Evolutionary conservation across 2,113 vertebrate genomes (phyloP), one percentile per base, ranked within the genome.

Genomic region (Lasiurus cinereus): DNA sequence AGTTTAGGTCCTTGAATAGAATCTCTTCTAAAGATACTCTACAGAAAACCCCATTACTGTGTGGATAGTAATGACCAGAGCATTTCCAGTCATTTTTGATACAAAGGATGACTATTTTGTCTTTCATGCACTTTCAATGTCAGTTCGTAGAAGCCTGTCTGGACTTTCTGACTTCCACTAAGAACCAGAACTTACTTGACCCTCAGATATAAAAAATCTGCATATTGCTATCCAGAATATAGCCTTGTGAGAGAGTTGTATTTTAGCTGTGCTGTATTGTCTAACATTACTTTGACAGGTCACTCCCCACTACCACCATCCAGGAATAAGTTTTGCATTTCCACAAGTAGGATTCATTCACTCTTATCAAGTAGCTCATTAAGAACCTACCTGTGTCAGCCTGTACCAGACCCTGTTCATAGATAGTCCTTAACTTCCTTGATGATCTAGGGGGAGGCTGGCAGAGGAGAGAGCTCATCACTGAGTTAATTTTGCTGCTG

Each of bases 351-450:
- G 12, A 74, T 70, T 72, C 39, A 19, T 21, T 94, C 2, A n/a
- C 64, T 73, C 33, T 76, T 90, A 83, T 70, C 22, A 83, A 78
- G 12, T 4, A 59, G 27, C 43, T 96, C 94, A n/a, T 29, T 64
- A 84, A 67, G 62, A 93, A 72, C 50, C n/a, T 74, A 33, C 27
- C 27, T 79, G 5, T 33, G 19, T 27, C 5, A 36, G 67, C 12
- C 22, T 83, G 11, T 36, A 14, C 15, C 5, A 43, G 64, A 24
- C 18, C 21, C 33, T 46, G 46, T 73, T 77, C 90, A 6, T 85
- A 74, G 52, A 77, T 36, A 82, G 92, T 48, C 50, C 46, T 88
- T 64, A 59, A n/a, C 62, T 88, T 52, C 3, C 0, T 46, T 78
- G 88, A 48, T 84, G 12, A 56, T 88, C 33, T 82, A 0, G 39